These are phyloP conservation scores for Dryococelus australis DNA, from an alignment of 2,888 invertebrate species.

Conservation along the genomic window DNA sequence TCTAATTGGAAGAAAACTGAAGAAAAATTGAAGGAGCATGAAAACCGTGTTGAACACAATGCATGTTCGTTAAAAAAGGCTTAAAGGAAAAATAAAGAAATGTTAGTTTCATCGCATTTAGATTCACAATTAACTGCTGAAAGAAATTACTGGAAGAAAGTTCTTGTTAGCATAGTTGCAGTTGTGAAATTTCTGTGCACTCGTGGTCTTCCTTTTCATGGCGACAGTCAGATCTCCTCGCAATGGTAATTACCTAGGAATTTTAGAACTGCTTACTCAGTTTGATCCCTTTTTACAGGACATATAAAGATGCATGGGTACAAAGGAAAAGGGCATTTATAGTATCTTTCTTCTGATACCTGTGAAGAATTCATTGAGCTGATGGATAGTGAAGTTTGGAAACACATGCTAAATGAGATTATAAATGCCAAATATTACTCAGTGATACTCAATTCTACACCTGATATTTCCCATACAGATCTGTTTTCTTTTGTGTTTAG, in stretches of 20 bases:
- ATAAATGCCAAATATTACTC: constrained; percentile 20
- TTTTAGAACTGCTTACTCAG: neutral
- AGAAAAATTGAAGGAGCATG: neutral
- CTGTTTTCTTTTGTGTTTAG: neutral
- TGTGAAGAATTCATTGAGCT: constrained; percentile 26
- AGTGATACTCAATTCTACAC: neutral
- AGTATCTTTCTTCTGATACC: constrained; percentile 6
- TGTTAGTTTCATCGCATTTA: neutral
- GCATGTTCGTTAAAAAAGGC: neutral
- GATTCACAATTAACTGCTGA: neutral
- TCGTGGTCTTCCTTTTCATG: neutral
- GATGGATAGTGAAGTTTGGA: neutral
- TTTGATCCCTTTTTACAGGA: constrained; percentile 24
- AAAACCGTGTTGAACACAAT: constrained; percentile 21
- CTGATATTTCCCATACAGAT: neutral
- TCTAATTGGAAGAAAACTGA: constrained; percentile 25
- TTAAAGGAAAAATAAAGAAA: neutral
- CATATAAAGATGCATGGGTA: constrained; percentile 9
- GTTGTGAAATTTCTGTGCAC: neutral
- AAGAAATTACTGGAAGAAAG: neutral
- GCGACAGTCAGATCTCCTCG: constrained; percentile 1
- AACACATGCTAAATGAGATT: constrained; percentile 10
- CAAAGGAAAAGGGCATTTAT: constrained; percentile 20
- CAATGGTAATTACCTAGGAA: neutral
- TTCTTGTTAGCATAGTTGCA: neutral